A percentile compares a stretch with the other conserved stretches of the same genome.
Conservation (phyloP, 2,113 vertebrate species). For the Galbula dea region DNA sequence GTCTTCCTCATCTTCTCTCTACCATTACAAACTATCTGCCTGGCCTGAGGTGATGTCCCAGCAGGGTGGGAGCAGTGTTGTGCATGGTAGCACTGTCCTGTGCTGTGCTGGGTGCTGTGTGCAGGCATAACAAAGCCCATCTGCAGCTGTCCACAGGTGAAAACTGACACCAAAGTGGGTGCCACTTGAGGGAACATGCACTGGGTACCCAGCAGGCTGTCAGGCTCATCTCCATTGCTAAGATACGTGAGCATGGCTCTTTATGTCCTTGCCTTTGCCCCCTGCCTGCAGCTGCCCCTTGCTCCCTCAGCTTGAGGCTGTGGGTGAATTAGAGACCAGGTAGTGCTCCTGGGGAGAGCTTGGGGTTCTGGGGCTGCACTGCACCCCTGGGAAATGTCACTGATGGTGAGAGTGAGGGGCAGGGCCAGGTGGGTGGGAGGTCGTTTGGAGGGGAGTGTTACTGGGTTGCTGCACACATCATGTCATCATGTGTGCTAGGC, state of each 20-base stretch:
- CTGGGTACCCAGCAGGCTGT: background rate
- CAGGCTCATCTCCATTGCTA: background rate
- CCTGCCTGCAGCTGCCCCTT: background rate
- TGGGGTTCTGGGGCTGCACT: background rate
- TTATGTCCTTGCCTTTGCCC: background rate
- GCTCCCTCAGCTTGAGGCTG: background rate
- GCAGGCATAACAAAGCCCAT: rapidly evolving
- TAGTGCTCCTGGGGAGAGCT: background rate
- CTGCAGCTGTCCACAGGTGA: background rate
- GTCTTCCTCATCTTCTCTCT: background rate
- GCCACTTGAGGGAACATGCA: rapidly evolving
- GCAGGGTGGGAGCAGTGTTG: background rate
- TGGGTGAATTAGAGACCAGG: background rate
- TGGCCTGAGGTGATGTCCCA: background rate
- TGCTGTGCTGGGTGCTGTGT: rapidly evolving
- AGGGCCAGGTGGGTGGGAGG: background rate
- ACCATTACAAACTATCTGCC: rapidly evolving
- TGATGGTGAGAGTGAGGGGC: rapidly evolving
- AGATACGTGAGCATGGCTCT: background rate
- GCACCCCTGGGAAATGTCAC: background rate
- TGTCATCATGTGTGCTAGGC: rapidly evolving
- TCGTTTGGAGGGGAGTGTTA: no score
- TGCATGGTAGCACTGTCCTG: rapidly evolving
- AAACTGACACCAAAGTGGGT: background rate
- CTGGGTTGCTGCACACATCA: background rate